These are phyloP conservation scores for Andricus grossulariae DNA, from an alignment of 1,140 invertebrate genomes.

Conservation along the genomic window DNA sequence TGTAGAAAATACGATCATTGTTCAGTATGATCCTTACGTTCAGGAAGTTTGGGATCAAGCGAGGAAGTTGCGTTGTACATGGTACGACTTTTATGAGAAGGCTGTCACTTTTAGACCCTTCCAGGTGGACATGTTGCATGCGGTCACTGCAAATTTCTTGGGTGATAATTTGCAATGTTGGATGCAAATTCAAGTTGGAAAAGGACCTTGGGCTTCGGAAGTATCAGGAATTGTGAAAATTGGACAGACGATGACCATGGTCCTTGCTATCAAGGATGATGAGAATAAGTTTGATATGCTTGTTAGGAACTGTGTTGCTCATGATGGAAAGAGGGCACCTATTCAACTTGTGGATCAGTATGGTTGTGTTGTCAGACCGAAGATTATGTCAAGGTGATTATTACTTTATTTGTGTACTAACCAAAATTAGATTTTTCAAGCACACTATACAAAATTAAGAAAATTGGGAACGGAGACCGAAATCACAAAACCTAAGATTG, in stretches of 20 bases:
- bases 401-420: not conserved
- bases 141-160: conserved; percentile 94
- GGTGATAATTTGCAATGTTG: conserved; percentile 96
- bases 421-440: too few species aligned
- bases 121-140: conserved; percentile 95
- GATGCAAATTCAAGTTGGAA: conserved; percentile 97
- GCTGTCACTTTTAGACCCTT: conserved; percentile 95
- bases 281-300: conserved; percentile 97
- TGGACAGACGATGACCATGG: conserved; percentile 97
- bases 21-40: conserved; percentile 96
- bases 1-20: conserved; percentile 96
- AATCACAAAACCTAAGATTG: too few species aligned
- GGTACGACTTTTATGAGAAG: conserved; percentile 97
- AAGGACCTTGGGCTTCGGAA: conserved; percentile 95
- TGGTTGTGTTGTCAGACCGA: conserved; percentile 93
- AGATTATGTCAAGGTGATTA: conserved; percentile 87
- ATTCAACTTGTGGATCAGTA: conserved; percentile 95
- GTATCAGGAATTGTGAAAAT: conserved; percentile 96
- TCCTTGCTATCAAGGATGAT: conserved; percentile 95
- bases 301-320: conserved; percentile 94
- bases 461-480: too few species aligned
- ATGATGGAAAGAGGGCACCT: conserved; percentile 93
- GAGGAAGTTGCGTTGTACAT: conserved; percentile 91
- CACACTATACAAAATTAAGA: too few species aligned
- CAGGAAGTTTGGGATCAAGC: conserved; percentile 94